These are phyloP conservation scores for Lacanobia wlatinum DNA, from an alignment of 2,888 invertebrate genomes.

Conservation along the genomic window DNA sequence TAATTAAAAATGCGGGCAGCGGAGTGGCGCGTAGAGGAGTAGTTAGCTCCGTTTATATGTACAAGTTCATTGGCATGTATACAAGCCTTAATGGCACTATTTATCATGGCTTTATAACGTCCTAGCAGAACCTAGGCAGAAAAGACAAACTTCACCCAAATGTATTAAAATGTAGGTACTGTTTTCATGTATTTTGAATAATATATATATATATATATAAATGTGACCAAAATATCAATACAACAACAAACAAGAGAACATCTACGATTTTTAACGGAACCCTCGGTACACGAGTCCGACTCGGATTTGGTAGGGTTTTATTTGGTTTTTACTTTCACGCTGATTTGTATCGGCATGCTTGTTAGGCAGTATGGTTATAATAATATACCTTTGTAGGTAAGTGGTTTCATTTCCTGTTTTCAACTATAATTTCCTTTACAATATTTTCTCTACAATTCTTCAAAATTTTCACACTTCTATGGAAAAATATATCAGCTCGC, in stretches of 20 bases:
- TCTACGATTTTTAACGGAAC: too few species aligned
- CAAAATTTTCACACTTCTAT: too few species aligned
- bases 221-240: background rate
- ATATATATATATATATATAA: too few species aligned
- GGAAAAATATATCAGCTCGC: background rate
- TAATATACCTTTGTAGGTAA: background rate
- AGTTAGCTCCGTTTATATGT: too few species aligned
- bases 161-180: background rate
- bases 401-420: background rate
- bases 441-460: background rate
- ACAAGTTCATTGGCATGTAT: too few species aligned
- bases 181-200: too few species aligned
- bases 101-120: background rate
- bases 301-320: background rate
- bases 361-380: slow-evolving; percentile 7
- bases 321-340: background rate
- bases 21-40: too few species aligned
- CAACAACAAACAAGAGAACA: background rate
- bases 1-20: too few species aligned
- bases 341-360: slow-evolving; percentile 19
- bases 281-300: background rate
- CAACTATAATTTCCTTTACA: background rate
- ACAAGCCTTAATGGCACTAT: too few species aligned
- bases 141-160: background rate
- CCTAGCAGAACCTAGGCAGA: background rate